Conservation (phyloP, 2,888 invertebrate genomes). For the Zygogramma bicolorata region DNA sequence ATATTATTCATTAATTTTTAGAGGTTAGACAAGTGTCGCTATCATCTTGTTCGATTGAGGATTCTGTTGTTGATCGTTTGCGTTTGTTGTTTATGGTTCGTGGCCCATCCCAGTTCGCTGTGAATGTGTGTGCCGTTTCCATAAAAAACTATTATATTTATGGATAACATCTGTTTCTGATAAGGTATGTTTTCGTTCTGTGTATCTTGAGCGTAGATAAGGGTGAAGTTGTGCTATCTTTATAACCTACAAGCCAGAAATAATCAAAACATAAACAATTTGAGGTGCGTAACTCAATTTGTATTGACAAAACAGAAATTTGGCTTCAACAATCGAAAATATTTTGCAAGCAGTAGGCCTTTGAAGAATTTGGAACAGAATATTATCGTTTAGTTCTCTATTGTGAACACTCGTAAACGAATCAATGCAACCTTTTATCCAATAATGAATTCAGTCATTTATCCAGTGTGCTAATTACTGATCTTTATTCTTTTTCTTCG, state of each 20-base stretch:
- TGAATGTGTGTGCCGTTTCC: slow-evolving; percentile 67
- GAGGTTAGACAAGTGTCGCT: slow-evolving; percentile 9
- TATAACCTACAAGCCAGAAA: slow-evolving; percentile 38
- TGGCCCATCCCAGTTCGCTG: slow-evolving; percentile 68
- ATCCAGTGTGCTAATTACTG: no score
- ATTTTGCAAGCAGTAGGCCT: background rate
- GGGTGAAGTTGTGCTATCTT: slow-evolving; percentile 24
- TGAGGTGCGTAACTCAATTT: slow-evolving; percentile 9
- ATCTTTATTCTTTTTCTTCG: background rate
- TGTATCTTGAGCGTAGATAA: slow-evolving; percentile 26
- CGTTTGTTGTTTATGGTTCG: slow-evolving; percentile 66
- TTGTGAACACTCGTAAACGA: background rate
- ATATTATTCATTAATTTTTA: background rate
- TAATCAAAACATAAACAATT: slow-evolving; percentile 37
- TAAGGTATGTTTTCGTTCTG: slow-evolving; percentile 58
- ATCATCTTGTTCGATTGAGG: slow-evolving; percentile 1
- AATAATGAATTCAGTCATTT: background rate
- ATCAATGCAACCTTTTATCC: background rate
- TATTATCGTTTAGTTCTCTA: background rate
- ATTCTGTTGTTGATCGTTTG: slow-evolving; percentile 45
- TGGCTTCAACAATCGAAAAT: background rate
- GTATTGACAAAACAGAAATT: slow-evolving; percentile 8
- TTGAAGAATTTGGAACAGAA: background rate
- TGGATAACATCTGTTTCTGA: slow-evolving; percentile 64
- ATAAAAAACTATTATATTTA: slow-evolving; percentile 61